These are phyloP conservation scores for Chalcosyrphus nemorum DNA, from an alignment of 2,888 invertebrate species.

Conservation along the genomic window DNA sequence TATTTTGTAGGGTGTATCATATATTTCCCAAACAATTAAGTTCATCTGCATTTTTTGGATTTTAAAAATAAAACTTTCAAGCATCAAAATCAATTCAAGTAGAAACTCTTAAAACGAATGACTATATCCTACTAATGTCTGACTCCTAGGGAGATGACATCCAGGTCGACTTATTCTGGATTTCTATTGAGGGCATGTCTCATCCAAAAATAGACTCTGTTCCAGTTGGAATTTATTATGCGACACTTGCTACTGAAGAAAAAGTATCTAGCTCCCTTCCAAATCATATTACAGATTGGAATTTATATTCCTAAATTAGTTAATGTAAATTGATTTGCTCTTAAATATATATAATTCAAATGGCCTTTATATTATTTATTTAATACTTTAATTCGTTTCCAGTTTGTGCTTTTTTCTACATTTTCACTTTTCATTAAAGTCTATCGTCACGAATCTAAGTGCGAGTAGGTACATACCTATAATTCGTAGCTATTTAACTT, in stretches of 20 bases:
- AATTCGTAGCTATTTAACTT: neutral
- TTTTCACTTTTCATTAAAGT: neutral
- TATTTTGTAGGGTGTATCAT: neutral
- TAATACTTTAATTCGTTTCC: too few relatives aligned
- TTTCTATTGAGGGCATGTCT: neutral
- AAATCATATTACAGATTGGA: neutral
- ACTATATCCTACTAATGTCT: neutral
- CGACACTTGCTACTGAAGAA: neutral
- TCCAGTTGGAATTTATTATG: neutral
- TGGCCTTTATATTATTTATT: neutral
- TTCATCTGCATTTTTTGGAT: neutral
- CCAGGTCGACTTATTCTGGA: constrained; percentile 1
- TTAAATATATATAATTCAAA: neutral
- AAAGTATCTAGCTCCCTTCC: neutral
- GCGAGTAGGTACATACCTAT: too few relatives aligned
- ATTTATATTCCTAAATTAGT: too few relatives aligned
- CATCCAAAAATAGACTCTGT: constrained; percentile 10
- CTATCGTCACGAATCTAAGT: neutral
- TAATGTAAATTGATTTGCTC: too few relatives aligned
- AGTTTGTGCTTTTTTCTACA: neutral
- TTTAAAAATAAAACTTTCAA: neutral
- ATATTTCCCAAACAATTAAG: neutral
- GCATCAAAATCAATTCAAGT: neutral
- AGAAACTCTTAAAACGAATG: constrained; percentile 7
- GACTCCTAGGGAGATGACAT: neutral